These are phyloP conservation scores for Leptinotarsa undecemlineata DNA, from an alignment of 1,140 invertebrate genomes.

Conservation along the genomic window DNA sequence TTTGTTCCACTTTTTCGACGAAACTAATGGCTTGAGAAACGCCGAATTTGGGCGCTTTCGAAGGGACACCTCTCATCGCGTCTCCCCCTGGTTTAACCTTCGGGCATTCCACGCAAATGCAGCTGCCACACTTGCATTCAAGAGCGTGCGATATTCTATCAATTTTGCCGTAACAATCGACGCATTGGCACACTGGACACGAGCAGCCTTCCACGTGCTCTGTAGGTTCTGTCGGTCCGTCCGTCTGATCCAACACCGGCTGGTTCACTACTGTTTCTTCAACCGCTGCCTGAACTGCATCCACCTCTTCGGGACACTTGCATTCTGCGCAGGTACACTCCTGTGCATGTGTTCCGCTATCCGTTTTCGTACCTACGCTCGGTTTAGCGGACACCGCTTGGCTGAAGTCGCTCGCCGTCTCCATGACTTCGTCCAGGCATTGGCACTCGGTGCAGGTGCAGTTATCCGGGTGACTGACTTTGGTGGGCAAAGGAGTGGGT, in stretches of 20 bases:
- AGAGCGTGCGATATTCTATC: background rate
- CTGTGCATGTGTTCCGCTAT: slow-evolving; percentile 30
- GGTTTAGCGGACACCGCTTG: background rate
- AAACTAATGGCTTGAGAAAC: no score
- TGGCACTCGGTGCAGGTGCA: slow-evolving; percentile 33
- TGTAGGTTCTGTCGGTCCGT: background rate
- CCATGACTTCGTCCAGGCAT: slow-evolving; percentile 28
- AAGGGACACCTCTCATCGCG: background rate
- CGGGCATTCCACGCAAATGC: slow-evolving; percentile 10
- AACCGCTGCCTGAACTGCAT: no score
- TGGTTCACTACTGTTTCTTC: no score
- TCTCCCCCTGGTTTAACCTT: background rate
- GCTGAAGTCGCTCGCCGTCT: slow-evolving; percentile 16
- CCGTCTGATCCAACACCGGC: no score
- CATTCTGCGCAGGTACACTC: slow-evolving; percentile 33
- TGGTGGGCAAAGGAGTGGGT: background rate
- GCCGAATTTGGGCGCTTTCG: no score
- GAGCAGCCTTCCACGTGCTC: slow-evolving; percentile 18
- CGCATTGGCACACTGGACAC: slow-evolving; percentile 27
- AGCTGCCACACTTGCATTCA: slow-evolving; percentile 2
- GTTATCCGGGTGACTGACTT: slow-evolving; percentile 31
- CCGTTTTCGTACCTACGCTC: background rate
- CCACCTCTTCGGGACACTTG: slow-evolving; percentile 24
- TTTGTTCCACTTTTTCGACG: no score
- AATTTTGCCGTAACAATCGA: slow-evolving; percentile 8